Evolutionary conservation across 1,140 invertebrate genomes (phyloP).

Genomic region (Microvelia longipes): DNA sequence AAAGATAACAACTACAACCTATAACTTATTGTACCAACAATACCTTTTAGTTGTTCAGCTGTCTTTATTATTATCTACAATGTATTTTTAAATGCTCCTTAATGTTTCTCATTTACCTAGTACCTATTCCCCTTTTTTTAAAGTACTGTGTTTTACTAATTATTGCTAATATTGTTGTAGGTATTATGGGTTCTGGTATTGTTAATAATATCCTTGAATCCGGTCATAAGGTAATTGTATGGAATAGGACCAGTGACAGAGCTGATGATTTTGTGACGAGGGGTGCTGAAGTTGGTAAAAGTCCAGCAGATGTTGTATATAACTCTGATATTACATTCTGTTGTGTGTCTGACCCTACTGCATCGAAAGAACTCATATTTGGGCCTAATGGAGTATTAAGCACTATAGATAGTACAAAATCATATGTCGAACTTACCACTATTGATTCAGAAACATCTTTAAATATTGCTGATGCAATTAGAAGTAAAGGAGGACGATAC

Average conservation of each 20-base stretch:
- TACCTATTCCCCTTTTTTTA: no score
- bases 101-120: no score
- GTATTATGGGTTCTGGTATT: slow-evolving; percentile 88
- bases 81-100: no score
- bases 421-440: slow-evolving; percentile 92
- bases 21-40: no score
- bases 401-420: slow-evolving; percentile 61
- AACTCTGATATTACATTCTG: slow-evolving; percentile 87
- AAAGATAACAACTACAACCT: no score
- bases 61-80: no score
- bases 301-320: slow-evolving; percentile 80
- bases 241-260: slow-evolving; percentile 82
- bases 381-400: slow-evolving; percentile 85
- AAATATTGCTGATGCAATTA: slow-evolving; percentile 62
- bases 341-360: slow-evolving; percentile 81
- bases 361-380: slow-evolving; percentile 90
- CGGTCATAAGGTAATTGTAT: slow-evolving; percentile 81
- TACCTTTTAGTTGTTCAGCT: no score
- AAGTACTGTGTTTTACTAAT: no score
- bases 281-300: slow-evolving; percentile 50
- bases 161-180: no score
- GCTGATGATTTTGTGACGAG: slow-evolving; percentile 46
- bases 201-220: slow-evolving; percentile 89
- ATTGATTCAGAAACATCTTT: slow-evolving; percentile 86
- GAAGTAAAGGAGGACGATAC: slow-evolving; percentile 70